Percentiles rank a stretch among this genome's conserved stretches.
These are phyloP conservation scores for Macrocentrus cingulum DNA, from an alignment of 1,140 invertebrate genomes.

Conservation along the genomic window DNA sequence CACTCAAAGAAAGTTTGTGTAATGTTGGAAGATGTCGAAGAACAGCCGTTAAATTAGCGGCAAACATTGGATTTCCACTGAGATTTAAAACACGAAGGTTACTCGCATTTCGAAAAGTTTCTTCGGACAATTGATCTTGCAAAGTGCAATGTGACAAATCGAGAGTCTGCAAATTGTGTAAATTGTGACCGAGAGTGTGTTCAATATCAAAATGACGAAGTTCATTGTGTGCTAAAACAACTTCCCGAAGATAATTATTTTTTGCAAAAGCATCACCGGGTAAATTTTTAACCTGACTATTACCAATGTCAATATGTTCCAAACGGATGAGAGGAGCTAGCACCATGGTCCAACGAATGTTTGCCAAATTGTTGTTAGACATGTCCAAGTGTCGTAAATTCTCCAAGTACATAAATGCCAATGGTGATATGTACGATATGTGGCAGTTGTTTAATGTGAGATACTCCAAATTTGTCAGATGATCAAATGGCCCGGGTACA, in stretches of 20 bases:
- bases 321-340: conserved; percentile 63
- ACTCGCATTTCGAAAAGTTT: conserved; percentile 70
- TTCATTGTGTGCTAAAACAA: conserved; percentile 69
- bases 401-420: conserved; percentile 61
- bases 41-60: conserved; percentile 67
- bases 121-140: conserved; percentile 67
- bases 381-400: conserved; percentile 69
- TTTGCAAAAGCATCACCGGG: conserved; percentile 68
- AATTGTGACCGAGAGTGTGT: conserved; percentile 66
- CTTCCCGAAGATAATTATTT: conserved; percentile 66
- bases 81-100: conserved; percentile 67
- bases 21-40: conserved; percentile 66
- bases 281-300: conserved; percentile 64
- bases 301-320: conserved; percentile 67
- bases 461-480: conserved; percentile 66
- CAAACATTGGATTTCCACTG: conserved; percentile 69
- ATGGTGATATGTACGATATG: conserved; percentile 62
- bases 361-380: conserved; percentile 62
- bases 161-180: conserved; percentile 67
- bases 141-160: conserved; percentile 72
- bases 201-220: conserved; percentile 67
- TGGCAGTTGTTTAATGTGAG: conserved; percentile 69
- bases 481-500: conserved; percentile 64
- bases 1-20: conserved; percentile 68
- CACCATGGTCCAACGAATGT: conserved; percentile 64